Evolutionary conservation across 2,113 vertebrate genomes (phyloP).

Genomic region (Silurus glanis): DNA sequence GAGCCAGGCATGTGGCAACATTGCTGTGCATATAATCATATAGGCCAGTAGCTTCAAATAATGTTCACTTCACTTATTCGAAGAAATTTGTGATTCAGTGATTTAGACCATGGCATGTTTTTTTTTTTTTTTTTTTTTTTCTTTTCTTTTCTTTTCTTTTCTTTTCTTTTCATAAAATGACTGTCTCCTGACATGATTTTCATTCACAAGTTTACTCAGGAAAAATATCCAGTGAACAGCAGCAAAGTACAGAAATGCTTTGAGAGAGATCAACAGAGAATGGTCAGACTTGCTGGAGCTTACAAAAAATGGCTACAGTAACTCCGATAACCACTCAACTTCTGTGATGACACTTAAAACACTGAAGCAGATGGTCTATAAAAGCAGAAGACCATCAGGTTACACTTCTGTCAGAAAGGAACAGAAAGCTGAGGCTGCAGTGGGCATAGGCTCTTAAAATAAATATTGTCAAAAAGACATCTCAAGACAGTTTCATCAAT

Average conservation of each 20-base stretch:
- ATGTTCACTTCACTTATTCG: neutral
- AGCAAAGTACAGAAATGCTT: too few species aligned
- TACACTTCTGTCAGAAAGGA: neutral
- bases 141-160: too few species aligned
- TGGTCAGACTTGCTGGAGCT: neutral
- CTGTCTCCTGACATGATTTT: too few species aligned
- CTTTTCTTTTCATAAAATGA: too few species aligned
- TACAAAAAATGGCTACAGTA: neutral
- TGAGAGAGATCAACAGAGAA: too few species aligned
- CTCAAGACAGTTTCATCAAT: too few species aligned
- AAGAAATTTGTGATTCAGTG: neutral
- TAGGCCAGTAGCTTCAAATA: neutral
- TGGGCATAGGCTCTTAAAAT: too few species aligned
- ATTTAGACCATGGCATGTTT: neutral
- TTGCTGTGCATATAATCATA: neutral
- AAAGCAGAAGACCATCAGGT: neutral
- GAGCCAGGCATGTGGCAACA: neutral
- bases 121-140: too few species aligned
- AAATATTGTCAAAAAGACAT: too few species aligned
- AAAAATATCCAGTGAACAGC: too few species aligned
- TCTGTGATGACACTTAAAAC: neutral
- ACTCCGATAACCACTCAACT: neutral
- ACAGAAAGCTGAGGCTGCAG: neutral
- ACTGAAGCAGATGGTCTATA: neutral
- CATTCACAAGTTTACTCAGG: too few species aligned